Percentiles rank a stretch among this genome's conserved stretches.
Evolutionary conservation across 2,113 vertebrate species (phyloP).

Genomic region (cattle (Bos taurus)): ARS-UCD2.0 NC_037328.1:120482501-120483000

Average conservation of each 20-base stretch:
- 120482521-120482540: conserved; percentile 46
- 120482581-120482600: neutral
- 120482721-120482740: conserved; percentile 40
- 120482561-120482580: neutral
- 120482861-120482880: neutral
- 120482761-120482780: neutral
- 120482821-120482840: neutral
- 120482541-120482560: conserved; percentile 29
- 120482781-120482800: neutral
- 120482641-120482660: conserved; percentile 34
- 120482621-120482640: conserved; percentile 47
- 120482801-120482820: conserved; percentile 5
- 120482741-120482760: neutral
- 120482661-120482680: conserved; percentile 51
- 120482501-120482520: conserved; percentile 3
- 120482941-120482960: conserved; percentile 35
- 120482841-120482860: neutral
- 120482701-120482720: conserved; percentile 47
- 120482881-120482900: neutral
- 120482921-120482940: neutral
- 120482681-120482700: conserved; percentile 58
- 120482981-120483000: conserved; percentile 37
- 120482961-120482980: conserved; percentile 42
- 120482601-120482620: conserved; percentile 24
- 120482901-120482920: neutral